Conservation (phyloP, 2,888 invertebrate genomes). For the Blomia tropicalis region DNA sequence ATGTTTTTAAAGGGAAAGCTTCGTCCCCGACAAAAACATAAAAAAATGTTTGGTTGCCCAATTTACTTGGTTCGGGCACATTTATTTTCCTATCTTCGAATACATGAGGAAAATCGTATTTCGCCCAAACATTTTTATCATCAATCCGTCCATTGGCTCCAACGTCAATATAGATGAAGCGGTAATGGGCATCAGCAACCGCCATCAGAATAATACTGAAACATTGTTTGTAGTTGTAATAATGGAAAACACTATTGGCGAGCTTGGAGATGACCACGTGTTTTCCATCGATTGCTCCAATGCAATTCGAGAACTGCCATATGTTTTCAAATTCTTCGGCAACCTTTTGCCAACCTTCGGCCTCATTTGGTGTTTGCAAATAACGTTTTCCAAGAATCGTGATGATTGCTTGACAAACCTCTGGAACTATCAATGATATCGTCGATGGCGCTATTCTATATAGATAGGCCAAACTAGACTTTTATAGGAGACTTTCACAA, state of each 20-base stretch:
- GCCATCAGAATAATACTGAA: background rate
- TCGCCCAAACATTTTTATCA: background rate
- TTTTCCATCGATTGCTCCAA: background rate
- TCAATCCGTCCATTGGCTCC: background rate
- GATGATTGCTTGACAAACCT: too few relatives aligned
- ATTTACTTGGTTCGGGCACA: background rate
- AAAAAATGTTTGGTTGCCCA: too few relatives aligned
- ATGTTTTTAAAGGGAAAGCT: background rate
- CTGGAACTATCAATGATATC: too few relatives aligned
- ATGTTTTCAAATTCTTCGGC: background rate
- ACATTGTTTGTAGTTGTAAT: background rate
- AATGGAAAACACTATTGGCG: background rate
- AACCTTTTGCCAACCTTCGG: too few relatives aligned
- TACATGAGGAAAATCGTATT: background rate
- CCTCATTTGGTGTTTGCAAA: too few relatives aligned
- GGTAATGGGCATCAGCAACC: background rate
- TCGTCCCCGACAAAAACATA: background rate
- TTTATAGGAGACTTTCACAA: too few relatives aligned
- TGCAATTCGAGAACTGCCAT: background rate
- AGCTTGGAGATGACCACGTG: background rate
- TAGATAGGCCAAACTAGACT: too few relatives aligned
- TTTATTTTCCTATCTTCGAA: background rate
- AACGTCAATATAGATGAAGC: background rate
- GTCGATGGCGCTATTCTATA: too few relatives aligned
- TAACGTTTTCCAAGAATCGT: too few relatives aligned